phyloP scores from a whole-genome alignment of 2,888 invertebrate genomes.

The Leucozona laternaria region DNA sequence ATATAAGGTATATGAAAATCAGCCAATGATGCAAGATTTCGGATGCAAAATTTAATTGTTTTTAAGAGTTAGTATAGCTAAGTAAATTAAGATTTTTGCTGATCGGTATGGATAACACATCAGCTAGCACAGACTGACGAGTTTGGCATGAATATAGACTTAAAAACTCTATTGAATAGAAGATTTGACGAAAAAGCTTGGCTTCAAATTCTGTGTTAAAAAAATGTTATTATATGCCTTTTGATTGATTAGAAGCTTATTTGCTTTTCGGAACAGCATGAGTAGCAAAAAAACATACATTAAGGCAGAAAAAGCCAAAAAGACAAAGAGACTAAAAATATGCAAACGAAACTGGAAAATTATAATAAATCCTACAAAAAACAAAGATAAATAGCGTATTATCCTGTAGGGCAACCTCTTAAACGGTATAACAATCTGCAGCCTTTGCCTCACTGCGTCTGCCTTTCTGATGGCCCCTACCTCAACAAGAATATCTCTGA shows the following conservation, averaged over 20 bases:
- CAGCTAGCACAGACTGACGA: no score
- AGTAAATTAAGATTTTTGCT: no score
- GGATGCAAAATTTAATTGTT: neutral
- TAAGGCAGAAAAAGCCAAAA: neutral
- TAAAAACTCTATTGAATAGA: neutral
- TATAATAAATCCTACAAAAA: conserved; percentile 70
- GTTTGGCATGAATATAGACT: neutral
- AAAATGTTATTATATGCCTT: neutral
- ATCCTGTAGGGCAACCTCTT: conserved; percentile 64
- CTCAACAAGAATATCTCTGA: neutral
- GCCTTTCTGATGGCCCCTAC: neutral
- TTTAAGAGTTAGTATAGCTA: neutral
- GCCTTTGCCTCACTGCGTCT: conserved; percentile 3
- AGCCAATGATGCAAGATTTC: neutral
- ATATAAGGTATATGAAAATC: neutral
- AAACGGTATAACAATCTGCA: conserved; percentile 41
- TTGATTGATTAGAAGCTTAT: conserved; percentile 69
- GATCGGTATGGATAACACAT: no score
- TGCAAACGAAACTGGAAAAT: conserved; percentile 62
- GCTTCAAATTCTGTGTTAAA: neutral
- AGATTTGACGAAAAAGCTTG: neutral
- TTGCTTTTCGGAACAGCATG: conserved; percentile 33
- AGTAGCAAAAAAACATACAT: conserved; percentile 6
- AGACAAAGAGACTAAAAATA: conserved; percentile 33
- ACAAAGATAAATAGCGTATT: conserved; percentile 70